These are phyloP conservation scores for Lepidostoma basale DNA, from an alignment of 1,140 invertebrate species.

Conservation along the genomic window DNA sequence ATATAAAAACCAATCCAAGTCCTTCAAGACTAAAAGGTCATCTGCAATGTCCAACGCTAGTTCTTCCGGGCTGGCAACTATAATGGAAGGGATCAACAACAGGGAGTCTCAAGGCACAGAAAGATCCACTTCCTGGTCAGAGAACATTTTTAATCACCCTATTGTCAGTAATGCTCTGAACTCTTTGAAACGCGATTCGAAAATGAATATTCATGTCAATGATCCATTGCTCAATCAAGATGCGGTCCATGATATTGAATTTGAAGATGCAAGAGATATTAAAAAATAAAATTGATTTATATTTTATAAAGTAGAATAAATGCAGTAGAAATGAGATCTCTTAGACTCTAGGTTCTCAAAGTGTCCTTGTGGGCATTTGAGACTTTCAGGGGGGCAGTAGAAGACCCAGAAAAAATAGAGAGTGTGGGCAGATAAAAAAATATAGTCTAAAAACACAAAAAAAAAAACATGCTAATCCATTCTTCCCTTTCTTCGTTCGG, in stretches of 20 bases:
- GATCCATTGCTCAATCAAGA: constrained; percentile 1
- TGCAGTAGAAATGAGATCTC: too few relatives aligned
- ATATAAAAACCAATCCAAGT: constrained; percentile 47
- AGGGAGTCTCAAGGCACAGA: constrained; percentile 28
- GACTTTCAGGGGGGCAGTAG: too few relatives aligned
- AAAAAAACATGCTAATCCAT: too few relatives aligned
- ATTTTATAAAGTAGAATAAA: too few relatives aligned
- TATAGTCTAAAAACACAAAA: too few relatives aligned
- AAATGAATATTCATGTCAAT: constrained; percentile 4
- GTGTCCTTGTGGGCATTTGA: too few relatives aligned
- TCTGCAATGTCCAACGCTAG: constrained; percentile 45
- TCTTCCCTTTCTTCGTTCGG: too few relatives aligned
- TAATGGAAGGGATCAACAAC: constrained; percentile 35
- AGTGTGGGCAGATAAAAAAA: too few relatives aligned
- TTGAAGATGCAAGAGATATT: constrained; percentile 5
- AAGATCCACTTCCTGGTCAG: constrained; percentile 32
- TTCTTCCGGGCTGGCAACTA: constrained; percentile 33
- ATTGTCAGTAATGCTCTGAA: constrained; percentile 32
- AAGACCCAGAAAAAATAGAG: too few relatives aligned
- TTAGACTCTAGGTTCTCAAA: too few relatives aligned
- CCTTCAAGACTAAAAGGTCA: constrained; percentile 52
- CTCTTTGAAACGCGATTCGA: neutral
- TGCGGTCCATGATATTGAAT: neutral
- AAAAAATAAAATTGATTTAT: neutral
- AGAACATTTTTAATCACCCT: constrained; percentile 36